Evolutionary conservation across 1,140 invertebrate species (phyloP).

Genomic region (Hypothenemus hampei): DNA sequence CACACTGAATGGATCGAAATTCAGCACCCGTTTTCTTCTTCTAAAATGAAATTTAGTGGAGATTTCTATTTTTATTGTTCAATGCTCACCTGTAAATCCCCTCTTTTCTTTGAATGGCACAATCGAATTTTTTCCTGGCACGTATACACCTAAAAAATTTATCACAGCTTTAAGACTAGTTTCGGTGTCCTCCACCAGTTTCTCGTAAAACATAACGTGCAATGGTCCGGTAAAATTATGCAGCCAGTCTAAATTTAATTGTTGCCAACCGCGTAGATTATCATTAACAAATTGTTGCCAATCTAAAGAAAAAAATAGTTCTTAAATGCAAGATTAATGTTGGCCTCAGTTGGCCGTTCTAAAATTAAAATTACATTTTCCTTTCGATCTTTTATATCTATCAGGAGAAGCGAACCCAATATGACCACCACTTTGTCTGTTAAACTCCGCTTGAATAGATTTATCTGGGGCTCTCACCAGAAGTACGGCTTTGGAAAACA

Average conservation of each 20-base stretch:
- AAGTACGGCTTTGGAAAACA: conserved; percentile 62
- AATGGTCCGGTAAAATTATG: conserved; percentile 62
- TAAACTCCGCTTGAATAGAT: conserved; percentile 69
- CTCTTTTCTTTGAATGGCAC: conserved; percentile 58
- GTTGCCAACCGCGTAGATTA: conserved; percentile 63
- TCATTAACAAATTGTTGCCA: conserved; percentile 66
- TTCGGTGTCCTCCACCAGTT: conserved; percentile 58
- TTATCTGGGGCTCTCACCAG: conserved; percentile 65
- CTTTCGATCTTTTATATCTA: conserved; percentile 56
- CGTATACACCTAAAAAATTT: conserved; percentile 55
- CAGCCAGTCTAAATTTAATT: conserved; percentile 64
- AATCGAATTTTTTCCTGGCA: conserved; percentile 52
- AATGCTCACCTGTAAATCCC: conserved; percentile 66
- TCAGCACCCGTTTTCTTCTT: conserved; percentile 56
- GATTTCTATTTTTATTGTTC: conserved; percentile 36
- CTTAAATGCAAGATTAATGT: not conserved
- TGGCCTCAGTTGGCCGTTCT: too few relatives aligned
- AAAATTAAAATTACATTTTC: conserved; percentile 55
- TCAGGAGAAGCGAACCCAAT: conserved; percentile 63
- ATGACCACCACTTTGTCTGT: conserved; percentile 65
- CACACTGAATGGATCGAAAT: conserved; percentile 63
- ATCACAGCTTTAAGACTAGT: conserved; percentile 54
- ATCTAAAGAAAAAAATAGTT: conserved; percentile 47
- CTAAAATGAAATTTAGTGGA: conserved; percentile 34
- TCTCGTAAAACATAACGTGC: conserved; percentile 67